Percentiles rank a stretch among this genome's conserved stretches.
Conservation (phyloP, 2,797 vertebrate genomes). For the Rhabdophis nuchalis region DNA sequence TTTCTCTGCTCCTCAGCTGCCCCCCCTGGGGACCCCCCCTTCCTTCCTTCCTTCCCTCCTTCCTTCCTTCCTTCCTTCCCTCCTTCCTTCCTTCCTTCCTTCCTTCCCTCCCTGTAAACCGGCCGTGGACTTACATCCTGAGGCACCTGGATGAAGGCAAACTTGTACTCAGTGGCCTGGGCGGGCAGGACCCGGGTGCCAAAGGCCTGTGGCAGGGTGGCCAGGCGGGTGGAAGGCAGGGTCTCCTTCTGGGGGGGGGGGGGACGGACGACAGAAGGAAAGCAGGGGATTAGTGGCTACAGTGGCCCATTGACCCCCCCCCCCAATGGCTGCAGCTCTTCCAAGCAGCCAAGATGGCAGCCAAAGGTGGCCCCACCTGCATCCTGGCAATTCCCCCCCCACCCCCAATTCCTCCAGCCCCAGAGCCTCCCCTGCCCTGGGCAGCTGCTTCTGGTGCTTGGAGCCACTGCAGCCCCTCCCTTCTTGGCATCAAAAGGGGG, state of each 20-base stretch:
- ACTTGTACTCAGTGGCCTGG: slow-evolving; percentile 90
- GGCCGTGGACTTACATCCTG: slow-evolving; percentile 83
- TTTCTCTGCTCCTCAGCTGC: not conserved
- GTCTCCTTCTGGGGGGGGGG: slow-evolving; percentile 80
- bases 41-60: no score
- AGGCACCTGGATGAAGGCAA: slow-evolving; percentile 93
- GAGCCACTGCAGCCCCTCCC: not conserved
- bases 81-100: no score
- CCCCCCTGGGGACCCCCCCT: no score
- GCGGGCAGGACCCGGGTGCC: slow-evolving; percentile 82
- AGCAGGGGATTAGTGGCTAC: not conserved
- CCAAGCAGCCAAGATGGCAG: no score
- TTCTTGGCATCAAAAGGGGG: not conserved
- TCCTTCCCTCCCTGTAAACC: no score
- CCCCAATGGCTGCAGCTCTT: no score
- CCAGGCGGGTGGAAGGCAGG: slow-evolving; percentile 82
- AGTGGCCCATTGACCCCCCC: not conserved
- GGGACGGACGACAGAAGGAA: no score
- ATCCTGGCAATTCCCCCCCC: no score
- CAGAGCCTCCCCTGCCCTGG: not conserved
- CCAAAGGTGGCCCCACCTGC: no score
- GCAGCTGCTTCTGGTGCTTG: not conserved
- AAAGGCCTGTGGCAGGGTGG: slow-evolving; percentile 85
- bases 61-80: no score
- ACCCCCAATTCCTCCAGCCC: not conserved